Conservation (phyloP, 2,113 vertebrate species). For the Gavialis gangeticus region DNA sequence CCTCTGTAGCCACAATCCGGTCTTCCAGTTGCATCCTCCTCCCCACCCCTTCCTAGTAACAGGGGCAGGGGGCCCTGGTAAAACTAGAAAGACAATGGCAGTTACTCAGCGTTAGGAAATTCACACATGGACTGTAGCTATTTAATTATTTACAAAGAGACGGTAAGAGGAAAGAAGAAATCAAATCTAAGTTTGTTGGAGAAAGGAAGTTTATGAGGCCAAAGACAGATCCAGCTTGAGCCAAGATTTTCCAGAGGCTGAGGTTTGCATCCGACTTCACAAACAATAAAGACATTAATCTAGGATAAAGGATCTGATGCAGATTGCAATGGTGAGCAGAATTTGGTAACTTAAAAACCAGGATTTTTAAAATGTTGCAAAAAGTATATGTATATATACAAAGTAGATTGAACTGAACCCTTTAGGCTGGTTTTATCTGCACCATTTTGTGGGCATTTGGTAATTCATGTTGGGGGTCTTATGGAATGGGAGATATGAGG, state of each 20-base stretch:
- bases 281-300: background rate
- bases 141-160: background rate
- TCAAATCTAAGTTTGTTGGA: background rate
- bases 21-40: too few relatives aligned
- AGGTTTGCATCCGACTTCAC: background rate
- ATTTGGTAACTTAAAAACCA: too few relatives aligned
- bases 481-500: background rate
- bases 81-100: background rate
- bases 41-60: too few relatives aligned
- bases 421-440: background rate
- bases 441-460: background rate
- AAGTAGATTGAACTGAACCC: background rate
- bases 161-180: background rate
- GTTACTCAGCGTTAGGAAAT: background rate
- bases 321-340: background rate
- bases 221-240: background rate
- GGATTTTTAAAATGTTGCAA: background rate
- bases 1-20: too few relatives aligned
- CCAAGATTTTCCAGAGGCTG: background rate
- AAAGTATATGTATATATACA: background rate
- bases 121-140: background rate
- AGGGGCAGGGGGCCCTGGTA: background rate
- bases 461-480: background rate
- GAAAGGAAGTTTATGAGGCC: background rate
- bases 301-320: background rate